Base-by-base conservation (phyloP, 2,113 vertebrate species). In the Podilymbus podiceps region DNA sequence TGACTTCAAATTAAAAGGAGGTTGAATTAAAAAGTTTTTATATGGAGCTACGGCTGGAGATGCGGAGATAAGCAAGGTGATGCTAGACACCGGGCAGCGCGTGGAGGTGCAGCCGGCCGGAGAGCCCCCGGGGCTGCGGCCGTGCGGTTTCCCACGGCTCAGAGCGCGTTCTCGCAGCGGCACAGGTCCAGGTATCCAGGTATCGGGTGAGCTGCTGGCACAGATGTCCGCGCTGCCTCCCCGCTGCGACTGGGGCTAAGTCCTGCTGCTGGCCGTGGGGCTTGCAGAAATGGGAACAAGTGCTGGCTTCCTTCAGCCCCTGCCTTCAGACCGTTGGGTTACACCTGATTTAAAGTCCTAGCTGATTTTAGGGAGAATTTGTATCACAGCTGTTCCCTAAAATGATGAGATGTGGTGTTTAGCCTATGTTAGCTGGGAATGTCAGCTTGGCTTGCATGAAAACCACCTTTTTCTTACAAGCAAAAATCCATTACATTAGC, bases 161-260 rank as follows among this genome's bases (percentile, higher is more conserved):
- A 19, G 68, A 42, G 68, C 0, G 2, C 0, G 1, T 52, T 56
- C 53, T 33, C 4, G 6, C 38, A 38, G 8, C 38, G 38, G 38
- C 38, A 38, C 8, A 38, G 38, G 38, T 38, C 38, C 38, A 8
- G 38, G 13, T 10, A 1, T 15, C 38, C 68, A 12, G 35, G 33
- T 52, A 22, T 30, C 27, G 18, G 15, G 50, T 8, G 47, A 86
- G 53, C 71, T 73, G 55, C 60, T 84, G 28, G 4, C n/a, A 53
- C 12, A 23, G n/a, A 15, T 8, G 30, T 49, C 30, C 46, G 6
- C 0, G 0, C 31, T 21, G 31, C 19, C 22, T 49, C 50, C 27
- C 19, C 2, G 1, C 23, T 15, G 38, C n/a, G n/a, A n/a, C n/a
- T 42, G 5, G 15, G 16, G 23, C 55, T 68, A 20, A 21, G 28